Conservation (phyloP, 35 echinoderm and acorn worm genomes). For the Lytechinus pictus region DNA sequence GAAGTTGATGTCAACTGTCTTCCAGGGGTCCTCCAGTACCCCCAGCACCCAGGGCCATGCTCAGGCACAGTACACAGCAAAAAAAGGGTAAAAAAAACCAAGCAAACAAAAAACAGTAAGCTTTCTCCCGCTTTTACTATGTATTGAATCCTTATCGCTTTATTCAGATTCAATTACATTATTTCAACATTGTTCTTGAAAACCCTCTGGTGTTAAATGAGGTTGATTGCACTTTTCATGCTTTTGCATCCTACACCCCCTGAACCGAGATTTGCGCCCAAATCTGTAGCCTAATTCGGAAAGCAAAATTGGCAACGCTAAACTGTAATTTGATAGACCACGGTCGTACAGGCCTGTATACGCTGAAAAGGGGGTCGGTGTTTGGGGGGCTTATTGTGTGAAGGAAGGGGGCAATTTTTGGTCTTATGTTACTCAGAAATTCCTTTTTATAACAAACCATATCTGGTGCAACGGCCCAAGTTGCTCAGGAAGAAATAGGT, state of each 20-base stretch:
- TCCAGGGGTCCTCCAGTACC: too few species aligned
- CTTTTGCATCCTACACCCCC: neutral
- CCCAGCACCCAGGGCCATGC: too few species aligned
- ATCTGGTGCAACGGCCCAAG: neutral
- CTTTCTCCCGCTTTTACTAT: neutral
- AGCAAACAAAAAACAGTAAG: too few species aligned
- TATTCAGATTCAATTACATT: neutral
- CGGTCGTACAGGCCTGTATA: neutral
- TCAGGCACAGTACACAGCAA: too few species aligned
- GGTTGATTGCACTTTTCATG: neutral
- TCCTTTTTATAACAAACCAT: neutral
- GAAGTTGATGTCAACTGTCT: too few species aligned
- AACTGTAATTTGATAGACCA: neutral
- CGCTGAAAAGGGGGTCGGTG: neutral
- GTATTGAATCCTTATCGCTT: neutral
- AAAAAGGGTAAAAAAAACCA: too few species aligned
- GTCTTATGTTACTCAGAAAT: neutral
- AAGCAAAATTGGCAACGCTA: neutral
- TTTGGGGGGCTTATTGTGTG: neutral
- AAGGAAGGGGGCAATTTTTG: conserved; percentile 17
- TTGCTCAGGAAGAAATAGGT: neutral
- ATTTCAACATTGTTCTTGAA: neutral
- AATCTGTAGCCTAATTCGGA: neutral
- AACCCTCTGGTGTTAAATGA: neutral
- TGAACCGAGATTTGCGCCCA: neutral